These are phyloP conservation scores for Ypsolopha scabrella DNA, from an alignment of 2,888 invertebrate genomes.

Conservation along the genomic window DNA sequence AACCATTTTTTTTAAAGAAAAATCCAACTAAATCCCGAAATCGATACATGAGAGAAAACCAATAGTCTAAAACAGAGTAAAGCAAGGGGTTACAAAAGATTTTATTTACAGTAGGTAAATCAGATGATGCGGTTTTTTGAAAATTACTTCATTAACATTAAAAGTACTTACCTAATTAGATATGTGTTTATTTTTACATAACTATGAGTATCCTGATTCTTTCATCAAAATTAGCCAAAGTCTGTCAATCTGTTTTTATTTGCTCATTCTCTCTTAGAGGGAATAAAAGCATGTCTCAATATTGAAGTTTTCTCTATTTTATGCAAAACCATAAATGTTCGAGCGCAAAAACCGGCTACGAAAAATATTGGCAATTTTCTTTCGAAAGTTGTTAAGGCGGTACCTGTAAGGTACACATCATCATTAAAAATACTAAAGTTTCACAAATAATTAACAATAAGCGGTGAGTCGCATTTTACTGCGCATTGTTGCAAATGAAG, in stretches of 20 bases:
- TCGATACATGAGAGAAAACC: no score
- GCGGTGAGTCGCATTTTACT: conserved; percentile 24
- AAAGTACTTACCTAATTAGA: no score
- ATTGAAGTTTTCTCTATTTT: not conserved
- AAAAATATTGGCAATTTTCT: not conserved
- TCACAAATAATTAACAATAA: conserved; percentile 48
- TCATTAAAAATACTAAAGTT: conserved; percentile 7
- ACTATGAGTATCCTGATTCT: no score
- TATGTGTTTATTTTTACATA: no score
- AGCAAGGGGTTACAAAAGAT: no score
- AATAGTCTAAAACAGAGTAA: no score
- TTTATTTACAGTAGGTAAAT: no score
- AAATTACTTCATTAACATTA: no score
- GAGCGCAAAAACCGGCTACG: not conserved
- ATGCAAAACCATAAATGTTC: not conserved
- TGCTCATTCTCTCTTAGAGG: not conserved
- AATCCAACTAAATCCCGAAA: no score
- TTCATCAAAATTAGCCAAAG: no score
- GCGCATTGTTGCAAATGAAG: conserved; percentile 43
- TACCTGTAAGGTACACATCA: conserved; percentile 1
- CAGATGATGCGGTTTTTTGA: no score
- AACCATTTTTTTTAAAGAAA: no score
- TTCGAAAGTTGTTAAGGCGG: not conserved
- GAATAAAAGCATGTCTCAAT: not conserved
- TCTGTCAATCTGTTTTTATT: not conserved